phyloP scores from a whole-genome alignment of 2,888 invertebrate genomes.

The Tuberolachnus salignus region DNA sequence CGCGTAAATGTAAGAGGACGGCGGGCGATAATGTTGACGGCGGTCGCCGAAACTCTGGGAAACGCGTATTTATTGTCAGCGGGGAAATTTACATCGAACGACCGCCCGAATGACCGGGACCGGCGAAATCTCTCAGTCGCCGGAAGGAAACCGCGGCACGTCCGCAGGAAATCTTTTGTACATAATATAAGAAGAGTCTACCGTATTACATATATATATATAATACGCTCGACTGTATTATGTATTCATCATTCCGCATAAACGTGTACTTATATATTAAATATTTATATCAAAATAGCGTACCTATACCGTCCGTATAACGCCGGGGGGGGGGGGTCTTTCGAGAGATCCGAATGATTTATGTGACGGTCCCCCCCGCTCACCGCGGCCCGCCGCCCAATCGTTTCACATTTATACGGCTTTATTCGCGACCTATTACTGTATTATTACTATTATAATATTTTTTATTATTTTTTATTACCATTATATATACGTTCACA shows the following conservation, averaged over 20 bases:
- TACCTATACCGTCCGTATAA: conserved; percentile 24
- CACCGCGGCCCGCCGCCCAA: background rate
- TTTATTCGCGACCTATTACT: conserved; percentile 33
- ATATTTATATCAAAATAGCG: background rate
- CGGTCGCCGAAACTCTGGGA: conserved; percentile 18
- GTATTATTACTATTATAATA: too few species aligned
- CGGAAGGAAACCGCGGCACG: conserved; percentile 49
- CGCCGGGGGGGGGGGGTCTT: conserved; percentile 30
- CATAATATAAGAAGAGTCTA: conserved; percentile 13
- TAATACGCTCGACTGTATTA: background rate
- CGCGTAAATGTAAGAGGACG: background rate
- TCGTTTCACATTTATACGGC: conserved; percentile 50
- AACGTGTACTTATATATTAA: conserved; percentile 20
- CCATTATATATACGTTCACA: background rate
- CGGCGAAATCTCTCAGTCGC: conserved; percentile 41
- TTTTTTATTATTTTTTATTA: too few species aligned
- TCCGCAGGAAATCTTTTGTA: conserved; percentile 55
- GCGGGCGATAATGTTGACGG: background rate
- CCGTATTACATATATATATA: too few species aligned
- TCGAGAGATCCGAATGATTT: conserved; percentile 49
- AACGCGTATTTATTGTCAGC: conserved; percentile 40
- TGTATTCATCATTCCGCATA: conserved; percentile 26
- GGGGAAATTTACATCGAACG: conserved; percentile 47
- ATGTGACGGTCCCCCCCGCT: conserved; percentile 18
- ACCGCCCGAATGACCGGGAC: conserved; percentile 19